phyloP scores from a whole-genome alignment of 2,113 vertebrate genomes.

The Odontophorus gujanensis region DNA sequence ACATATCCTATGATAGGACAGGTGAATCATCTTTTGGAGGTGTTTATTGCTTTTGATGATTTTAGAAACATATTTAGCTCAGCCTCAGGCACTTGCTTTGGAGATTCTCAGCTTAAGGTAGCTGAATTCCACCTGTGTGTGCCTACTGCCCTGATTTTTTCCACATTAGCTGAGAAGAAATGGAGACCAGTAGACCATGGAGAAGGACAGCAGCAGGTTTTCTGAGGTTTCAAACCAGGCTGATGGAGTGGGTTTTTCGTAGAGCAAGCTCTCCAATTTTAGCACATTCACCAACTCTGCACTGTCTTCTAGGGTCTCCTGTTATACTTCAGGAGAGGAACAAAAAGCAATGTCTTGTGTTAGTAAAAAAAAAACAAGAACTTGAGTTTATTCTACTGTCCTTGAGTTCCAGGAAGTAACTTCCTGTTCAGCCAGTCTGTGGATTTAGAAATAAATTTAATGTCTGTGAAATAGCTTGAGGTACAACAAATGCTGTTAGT shows the following conservation, averaged over 20 bases:
- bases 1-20: not conserved
- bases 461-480: not conserved
- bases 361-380: not conserved
- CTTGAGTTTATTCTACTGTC: not conserved
- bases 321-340: not conserved
- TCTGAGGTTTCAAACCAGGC: not conserved
- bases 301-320: not conserved
- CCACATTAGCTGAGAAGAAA: not conserved
- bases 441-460: not conserved
- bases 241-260: not conserved
- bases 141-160: not conserved
- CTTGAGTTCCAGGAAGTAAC: not conserved
- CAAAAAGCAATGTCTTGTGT: not conserved
- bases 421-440: not conserved
- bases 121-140: not conserved
- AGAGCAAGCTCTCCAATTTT: not conserved
- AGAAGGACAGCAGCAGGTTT: not conserved
- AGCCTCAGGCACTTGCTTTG: not conserved
- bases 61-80: not conserved
- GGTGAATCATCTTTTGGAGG: not conserved
- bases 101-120: not conserved
- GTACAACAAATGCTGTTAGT: not conserved
- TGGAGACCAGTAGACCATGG: accelerated
- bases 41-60: not conserved
- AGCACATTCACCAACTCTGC: accelerated